Evolutionary conservation across 2,888 invertebrate species (phyloP).

Genomic region (Drosophila cognata): DNA sequence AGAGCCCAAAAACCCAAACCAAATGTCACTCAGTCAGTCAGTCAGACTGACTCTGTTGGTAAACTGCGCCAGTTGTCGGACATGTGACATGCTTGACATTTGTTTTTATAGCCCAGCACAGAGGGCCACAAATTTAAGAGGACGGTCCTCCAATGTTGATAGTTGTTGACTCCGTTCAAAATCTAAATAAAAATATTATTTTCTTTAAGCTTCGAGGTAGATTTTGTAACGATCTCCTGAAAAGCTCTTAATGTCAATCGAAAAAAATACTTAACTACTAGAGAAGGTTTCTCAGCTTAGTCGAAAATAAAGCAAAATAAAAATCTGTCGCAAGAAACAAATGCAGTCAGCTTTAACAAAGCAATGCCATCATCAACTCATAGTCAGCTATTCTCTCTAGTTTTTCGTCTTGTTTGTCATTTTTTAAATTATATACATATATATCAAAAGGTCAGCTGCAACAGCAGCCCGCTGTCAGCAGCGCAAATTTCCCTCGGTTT

Average conservation of each 20-base stretch:
- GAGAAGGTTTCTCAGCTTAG: background rate
- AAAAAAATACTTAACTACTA: background rate
- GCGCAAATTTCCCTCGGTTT: background rate
- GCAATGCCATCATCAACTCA: background rate
- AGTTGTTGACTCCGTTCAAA: background rate
- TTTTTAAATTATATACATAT: background rate
- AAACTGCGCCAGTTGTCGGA: conserved; percentile 32
- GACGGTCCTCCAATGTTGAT: background rate
- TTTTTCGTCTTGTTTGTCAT: background rate
- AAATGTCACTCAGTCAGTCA: conserved; percentile 44
- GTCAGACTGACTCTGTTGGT: conserved; percentile 12
- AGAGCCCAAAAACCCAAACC: conserved; percentile 35
- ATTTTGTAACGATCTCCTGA: conserved; percentile 21
- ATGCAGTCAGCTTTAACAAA: no score
- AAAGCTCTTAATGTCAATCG: conserved; percentile 15
- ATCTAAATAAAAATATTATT: background rate
- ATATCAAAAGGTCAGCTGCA: conserved; percentile 3
- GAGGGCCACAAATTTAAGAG: conserved; percentile 1
- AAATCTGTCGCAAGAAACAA: no score
- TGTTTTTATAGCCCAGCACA: conserved; percentile 1
- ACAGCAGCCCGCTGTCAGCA: conserved; percentile 7
- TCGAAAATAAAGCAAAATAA: no score
- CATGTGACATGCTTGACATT: conserved; percentile 9
- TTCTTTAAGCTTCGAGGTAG: background rate
- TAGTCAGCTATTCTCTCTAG: background rate